Evolutionary conservation across 2,797 vertebrate species (phyloP).

Genomic region (Paedocypris micromegethes): DNA sequence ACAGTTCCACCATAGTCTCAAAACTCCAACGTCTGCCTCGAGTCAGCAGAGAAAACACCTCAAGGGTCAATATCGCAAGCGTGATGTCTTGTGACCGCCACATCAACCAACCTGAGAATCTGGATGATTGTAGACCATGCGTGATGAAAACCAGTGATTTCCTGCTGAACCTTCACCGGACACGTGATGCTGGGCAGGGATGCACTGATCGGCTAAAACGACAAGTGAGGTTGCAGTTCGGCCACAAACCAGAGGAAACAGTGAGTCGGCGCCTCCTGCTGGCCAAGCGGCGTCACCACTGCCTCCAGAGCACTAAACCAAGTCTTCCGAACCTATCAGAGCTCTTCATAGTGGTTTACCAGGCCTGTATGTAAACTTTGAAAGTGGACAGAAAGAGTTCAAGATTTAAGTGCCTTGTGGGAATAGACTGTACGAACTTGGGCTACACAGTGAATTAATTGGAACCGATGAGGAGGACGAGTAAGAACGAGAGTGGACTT

Average conservation of each 20-base stretch:
- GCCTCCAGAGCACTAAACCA: background rate
- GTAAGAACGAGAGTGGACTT: slow-evolving; percentile 48
- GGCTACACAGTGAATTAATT: slow-evolving; percentile 36
- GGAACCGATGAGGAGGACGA: slow-evolving; percentile 57
- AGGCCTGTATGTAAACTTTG: slow-evolving; percentile 16
- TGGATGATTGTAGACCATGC: slow-evolving; percentile 24
- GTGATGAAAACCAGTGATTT: slow-evolving; percentile 5
- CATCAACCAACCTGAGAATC: slow-evolving; percentile 9
- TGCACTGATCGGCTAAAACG: slow-evolving; percentile 1
- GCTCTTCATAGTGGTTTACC: background rate
- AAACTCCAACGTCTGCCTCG: slow-evolving; percentile 8
- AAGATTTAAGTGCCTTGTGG: slow-evolving; percentile 23
- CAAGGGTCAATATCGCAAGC: slow-evolving; percentile 12
- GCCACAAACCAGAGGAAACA: slow-evolving; percentile 2
- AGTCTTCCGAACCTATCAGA: background rate
- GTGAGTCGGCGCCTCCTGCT: slow-evolving; percentile 35
- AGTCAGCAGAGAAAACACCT: slow-evolving; percentile 7
- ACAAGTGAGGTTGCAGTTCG: slow-evolving; percentile 5
- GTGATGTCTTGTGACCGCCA: background rate
- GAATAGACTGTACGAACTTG: slow-evolving; percentile 2
- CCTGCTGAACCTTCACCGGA: slow-evolving; percentile 7
- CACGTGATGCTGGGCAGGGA: slow-evolving; percentile 15
- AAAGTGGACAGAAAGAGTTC: slow-evolving; percentile 6
- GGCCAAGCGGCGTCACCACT: slow-evolving; percentile 13
- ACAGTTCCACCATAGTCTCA: slow-evolving; percentile 17